Evolutionary conservation across 2,888 invertebrate genomes (phyloP).

Genomic region (Lingula anatina): DNA sequence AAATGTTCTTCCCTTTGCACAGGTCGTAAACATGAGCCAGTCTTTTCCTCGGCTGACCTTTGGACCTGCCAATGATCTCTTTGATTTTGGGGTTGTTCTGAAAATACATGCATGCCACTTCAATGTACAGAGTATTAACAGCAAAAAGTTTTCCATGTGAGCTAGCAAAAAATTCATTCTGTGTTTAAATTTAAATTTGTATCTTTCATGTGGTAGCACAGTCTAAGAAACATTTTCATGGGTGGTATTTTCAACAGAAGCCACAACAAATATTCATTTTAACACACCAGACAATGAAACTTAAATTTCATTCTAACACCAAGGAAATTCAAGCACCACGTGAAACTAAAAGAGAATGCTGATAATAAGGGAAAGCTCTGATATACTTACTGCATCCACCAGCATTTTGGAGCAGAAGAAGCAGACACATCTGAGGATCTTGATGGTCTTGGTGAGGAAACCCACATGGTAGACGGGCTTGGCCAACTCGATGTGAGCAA

Average conservation of each 20-base stretch:
- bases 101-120: slow-evolving; percentile 38
- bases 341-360: no score
- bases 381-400: slow-evolving; percentile 88
- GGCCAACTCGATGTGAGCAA: slow-evolving; percentile 95
- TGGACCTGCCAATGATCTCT: slow-evolving; percentile 91
- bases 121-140: neutral
- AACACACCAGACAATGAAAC: no score
- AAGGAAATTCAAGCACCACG: no score
- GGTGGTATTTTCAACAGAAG: neutral
- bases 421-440: slow-evolving; percentile 96
- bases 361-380: no score
- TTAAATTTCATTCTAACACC: no score
- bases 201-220: neutral
- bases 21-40: slow-evolving; percentile 94
- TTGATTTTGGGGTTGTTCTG: slow-evolving; percentile 86
- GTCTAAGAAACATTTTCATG: neutral
- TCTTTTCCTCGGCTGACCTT: slow-evolving; percentile 91
- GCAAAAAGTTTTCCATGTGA: neutral
- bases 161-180: neutral
- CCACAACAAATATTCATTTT: neutral
- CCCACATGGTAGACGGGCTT: slow-evolving; percentile 99
- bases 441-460: slow-evolving; percentile 94
- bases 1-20: slow-evolving; percentile 96
- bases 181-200: neutral
- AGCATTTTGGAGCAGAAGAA: slow-evolving; percentile 97